Percentiles rank a stretch among this genome's conserved stretches.
These are phyloP conservation scores for Byasa hedistus DNA, from an alignment of 2,888 invertebrate species.

Conservation along the genomic window DNA sequence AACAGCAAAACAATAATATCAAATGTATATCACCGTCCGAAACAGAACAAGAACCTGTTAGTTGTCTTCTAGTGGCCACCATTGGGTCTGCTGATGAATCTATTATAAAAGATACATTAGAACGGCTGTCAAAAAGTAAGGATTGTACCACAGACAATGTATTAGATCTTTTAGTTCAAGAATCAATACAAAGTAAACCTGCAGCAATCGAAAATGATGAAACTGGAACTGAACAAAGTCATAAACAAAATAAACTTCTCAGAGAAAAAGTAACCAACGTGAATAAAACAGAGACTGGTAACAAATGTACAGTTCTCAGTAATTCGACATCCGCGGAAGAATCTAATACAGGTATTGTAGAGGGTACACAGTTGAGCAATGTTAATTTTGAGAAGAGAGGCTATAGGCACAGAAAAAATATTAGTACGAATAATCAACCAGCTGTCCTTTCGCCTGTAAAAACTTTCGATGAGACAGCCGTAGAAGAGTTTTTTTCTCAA, in stretches of 20 bases:
- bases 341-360: conserved; percentile 53
- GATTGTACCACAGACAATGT: conserved; percentile 48
- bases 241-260: conserved; percentile 23
- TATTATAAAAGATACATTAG: conserved; percentile 53
- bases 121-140: conserved; percentile 48
- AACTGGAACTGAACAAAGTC: conserved; percentile 1
- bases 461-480: conserved; percentile 38
- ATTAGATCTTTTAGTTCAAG: conserved; percentile 53
- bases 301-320: conserved; percentile 34
- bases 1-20: background rate
- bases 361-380: conserved; percentile 46
- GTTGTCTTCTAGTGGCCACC: conserved; percentile 52
- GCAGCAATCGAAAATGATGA: conserved; percentile 27
- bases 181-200: conserved; percentile 46
- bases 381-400: conserved; percentile 35
- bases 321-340: conserved; percentile 54
- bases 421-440: background rate
- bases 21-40: conserved; percentile 39
- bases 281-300: conserved; percentile 31
- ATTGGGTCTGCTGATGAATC: conserved; percentile 51
- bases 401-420: conserved; percentile 17
- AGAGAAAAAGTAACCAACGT: conserved; percentile 25
- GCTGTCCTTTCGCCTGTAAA: background rate
- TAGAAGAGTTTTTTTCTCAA: conserved; percentile 59
- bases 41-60: conserved; percentile 43